Evolutionary conservation across 2,888 invertebrate genomes (phyloP), one percentile per base, ranked within the genome.

Genomic region (Pandemis cinnamomeana): DNA sequence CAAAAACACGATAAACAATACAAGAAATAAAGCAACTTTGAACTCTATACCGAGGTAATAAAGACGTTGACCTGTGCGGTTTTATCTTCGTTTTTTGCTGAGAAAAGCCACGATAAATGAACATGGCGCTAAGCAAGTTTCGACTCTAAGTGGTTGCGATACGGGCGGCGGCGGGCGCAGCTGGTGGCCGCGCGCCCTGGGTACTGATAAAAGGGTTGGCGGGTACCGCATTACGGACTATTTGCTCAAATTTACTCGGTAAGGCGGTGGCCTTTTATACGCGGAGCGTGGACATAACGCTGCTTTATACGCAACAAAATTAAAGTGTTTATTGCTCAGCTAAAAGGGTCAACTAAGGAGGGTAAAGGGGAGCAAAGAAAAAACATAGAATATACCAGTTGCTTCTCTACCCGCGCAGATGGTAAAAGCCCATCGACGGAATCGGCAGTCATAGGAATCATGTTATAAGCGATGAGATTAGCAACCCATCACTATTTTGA

Each of bases 191-290:
- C 1, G 20, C 20, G 20, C 20, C 20, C 20, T 55, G 15, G 42
- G 61, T n/a, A 41, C 41, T 27, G 62, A 27, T 71, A 71, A 71
- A 71, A 71, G 71, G 71, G 71, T 71, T 63, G 44, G 20, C 36
- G 60, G 71, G 51, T 61, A 61, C 15, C 62, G 53, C 71, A 71
- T 71, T 67, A 71, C 67, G 61, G 61, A 48, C 41, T 67, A 67
- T 71, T 71, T 71, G 71, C 67, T 51, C 67, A 71, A 71, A 61
- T 71, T 71, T 61, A 61, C 67, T 71, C 20, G 20, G 11, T n/a
- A 27, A 67, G 71, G 60, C 27, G 1, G 27, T 10, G n/a, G 58
- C 27, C 13, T 51, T 67, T 51, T 7, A 61, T 41, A 5, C 48
- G 60, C 42, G 42, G 60, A 71, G 71, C 60, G 51, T 20, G 8